A percentile compares a stretch with the other conserved stretches of the same genome.
Evolutionary conservation across 2,797 vertebrate genomes (phyloP).

Genomic region (Tragopan temminckii): DNA sequence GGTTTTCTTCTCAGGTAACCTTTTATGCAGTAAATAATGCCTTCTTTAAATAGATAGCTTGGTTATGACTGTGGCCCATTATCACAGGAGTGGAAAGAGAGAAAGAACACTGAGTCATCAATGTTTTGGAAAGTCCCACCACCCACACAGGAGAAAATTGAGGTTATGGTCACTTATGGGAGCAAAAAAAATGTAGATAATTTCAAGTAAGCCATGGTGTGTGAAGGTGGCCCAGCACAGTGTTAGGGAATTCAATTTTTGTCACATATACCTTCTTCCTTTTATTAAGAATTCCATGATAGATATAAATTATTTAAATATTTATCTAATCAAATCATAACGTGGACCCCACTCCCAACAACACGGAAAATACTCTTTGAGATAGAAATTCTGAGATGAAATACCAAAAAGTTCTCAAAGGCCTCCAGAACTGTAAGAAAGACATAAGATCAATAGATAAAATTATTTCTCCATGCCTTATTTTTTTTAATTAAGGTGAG

Average conservation of each 20-base stretch:
- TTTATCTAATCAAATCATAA: background rate
- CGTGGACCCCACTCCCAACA: background rate
- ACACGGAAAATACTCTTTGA: background rate
- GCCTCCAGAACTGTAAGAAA: background rate
- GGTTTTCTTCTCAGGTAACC: background rate
- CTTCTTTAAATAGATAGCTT: background rate
- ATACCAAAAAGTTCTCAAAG: background rate
- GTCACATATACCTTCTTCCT: background rate
- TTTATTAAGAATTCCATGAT: background rate
- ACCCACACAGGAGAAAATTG: background rate
- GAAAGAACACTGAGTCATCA: background rate
- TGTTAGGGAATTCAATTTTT: background rate
- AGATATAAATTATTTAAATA: background rate
- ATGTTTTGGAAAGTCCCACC: background rate
- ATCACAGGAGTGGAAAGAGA: background rate
- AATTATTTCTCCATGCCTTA: background rate
- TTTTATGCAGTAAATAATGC: background rate
- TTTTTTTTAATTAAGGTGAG: background rate
- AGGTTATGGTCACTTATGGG: background rate
- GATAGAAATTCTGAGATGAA: background rate
- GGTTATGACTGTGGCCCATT: background rate
- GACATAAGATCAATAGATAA: background rate
- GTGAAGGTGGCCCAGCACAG: background rate
- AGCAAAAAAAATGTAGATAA: background rate
- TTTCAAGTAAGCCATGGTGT: background rate